Percentiles rank a stretch among this genome's conserved stretches.
phyloP scores from a whole-genome alignment of 2,888 invertebrate genomes.

The Caenorhabditis sp. region DNA sequence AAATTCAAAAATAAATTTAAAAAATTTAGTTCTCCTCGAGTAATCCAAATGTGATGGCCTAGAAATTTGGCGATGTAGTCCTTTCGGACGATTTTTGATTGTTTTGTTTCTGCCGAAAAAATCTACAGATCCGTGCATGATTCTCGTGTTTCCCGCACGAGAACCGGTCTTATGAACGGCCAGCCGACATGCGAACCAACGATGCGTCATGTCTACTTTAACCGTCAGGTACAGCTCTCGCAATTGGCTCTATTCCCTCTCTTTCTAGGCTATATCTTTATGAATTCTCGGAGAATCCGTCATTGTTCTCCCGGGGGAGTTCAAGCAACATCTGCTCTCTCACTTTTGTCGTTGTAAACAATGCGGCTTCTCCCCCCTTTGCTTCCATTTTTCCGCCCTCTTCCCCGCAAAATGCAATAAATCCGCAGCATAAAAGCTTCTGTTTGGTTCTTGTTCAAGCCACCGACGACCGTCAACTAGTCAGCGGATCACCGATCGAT shows the following conservation, averaged over 20 bases:
- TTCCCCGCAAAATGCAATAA: constrained; percentile 31
- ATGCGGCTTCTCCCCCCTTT: too few relatives aligned
- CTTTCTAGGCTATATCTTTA: too few relatives aligned
- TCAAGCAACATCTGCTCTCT: constrained; percentile 21
- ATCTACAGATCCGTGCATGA: constrained; percentile 39
- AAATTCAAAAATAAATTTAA: background rate
- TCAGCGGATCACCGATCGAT: constrained; percentile 55
- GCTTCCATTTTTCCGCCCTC: background rate
- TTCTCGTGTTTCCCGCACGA: constrained; percentile 52
- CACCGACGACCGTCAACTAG: constrained; percentile 1
- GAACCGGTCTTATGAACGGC: constrained; percentile 50
- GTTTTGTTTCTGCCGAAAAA: constrained; percentile 9
- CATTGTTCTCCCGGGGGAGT: constrained; percentile 5
- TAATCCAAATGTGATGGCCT: constrained; percentile 15
- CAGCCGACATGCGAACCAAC: constrained; percentile 31
- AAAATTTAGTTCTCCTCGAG: constrained; percentile 8
- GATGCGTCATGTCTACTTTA: constrained; percentile 51
- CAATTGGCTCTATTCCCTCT: background rate
- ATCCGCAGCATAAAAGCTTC: constrained; percentile 18
- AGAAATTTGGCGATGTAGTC: constrained; percentile 24
- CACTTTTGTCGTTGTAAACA: too few relatives aligned
- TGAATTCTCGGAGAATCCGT: too few relatives aligned
- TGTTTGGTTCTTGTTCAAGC: constrained; percentile 2
- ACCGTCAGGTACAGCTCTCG: constrained; percentile 29
- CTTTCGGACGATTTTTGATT: constrained; percentile 28